Evolutionary conservation across 1,140 invertebrate genomes (phyloP).

Genomic region (Metaphire vulgaris): DNA sequence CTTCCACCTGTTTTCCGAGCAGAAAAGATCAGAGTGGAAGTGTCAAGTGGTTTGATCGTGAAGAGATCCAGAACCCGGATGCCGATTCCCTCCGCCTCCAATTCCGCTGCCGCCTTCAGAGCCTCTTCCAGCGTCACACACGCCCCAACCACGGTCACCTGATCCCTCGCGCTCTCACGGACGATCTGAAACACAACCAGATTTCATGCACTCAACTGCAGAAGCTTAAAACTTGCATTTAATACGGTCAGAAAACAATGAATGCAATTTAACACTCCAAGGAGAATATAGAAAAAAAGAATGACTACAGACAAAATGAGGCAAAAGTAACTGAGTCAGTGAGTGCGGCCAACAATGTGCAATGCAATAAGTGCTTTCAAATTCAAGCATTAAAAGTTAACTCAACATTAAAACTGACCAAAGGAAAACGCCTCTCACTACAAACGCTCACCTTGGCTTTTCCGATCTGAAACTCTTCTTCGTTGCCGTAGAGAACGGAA

Average conservation of each 20-base stretch:
- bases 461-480: constrained; percentile 70
- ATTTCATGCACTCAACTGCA: too few relatives aligned
- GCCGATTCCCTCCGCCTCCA: constrained; percentile 61
- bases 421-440: too few relatives aligned
- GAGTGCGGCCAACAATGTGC: too few relatives aligned
- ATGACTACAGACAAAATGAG: constrained; percentile 2
- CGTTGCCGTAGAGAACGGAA: constrained; percentile 76
- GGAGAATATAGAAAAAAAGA: constrained; percentile 14
- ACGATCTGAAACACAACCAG: constrained; percentile 57
- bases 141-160: constrained; percentile 77
- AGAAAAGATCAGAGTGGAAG: constrained; percentile 65
- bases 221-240: too few relatives aligned
- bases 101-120: constrained; percentile 70
- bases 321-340: too few relatives aligned
- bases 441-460: constrained; percentile 58
- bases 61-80: constrained; percentile 85
- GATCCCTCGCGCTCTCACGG: constrained; percentile 64
- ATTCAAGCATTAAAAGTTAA: too few relatives aligned
- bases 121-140: constrained; percentile 90
- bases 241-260: too few relatives aligned
- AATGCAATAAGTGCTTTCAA: too few relatives aligned
- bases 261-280: too few relatives aligned
- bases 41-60: constrained; percentile 92
- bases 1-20: constrained; percentile 72
- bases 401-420: too few relatives aligned